Percentiles rank a stretch among this genome's conserved stretches.
These are phyloP conservation scores for Dusona sp. DNA, from an alignment of 2,888 invertebrate genomes.

Conservation along the genomic window DNA sequence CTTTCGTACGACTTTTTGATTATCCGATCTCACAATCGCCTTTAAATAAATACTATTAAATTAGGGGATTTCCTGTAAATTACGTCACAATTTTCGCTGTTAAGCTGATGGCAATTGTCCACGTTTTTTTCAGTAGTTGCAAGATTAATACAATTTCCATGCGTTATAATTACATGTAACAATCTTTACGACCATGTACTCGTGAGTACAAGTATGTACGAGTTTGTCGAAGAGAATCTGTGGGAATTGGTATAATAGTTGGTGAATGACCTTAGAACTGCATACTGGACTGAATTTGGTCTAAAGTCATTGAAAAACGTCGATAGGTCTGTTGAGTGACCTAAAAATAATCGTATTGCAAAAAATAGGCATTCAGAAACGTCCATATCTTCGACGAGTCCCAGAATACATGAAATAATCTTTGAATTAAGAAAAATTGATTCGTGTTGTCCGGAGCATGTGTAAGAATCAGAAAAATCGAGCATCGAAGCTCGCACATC, in stretches of 20 bases:
- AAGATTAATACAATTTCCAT: neutral
- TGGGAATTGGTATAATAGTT: no score
- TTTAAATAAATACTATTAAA: neutral
- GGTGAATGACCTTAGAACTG: neutral
- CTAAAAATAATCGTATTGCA: neutral
- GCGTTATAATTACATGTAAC: neutral
- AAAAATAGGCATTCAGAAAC: neutral
- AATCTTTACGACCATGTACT: no score
- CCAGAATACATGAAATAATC: neutral
- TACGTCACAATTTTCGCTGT: neutral
- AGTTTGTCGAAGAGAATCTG: no score
- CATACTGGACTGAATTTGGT: neutral
- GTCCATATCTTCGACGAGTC: neutral
- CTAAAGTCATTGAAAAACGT: neutral
- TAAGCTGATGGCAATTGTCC: neutral
- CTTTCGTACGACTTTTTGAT: neutral
- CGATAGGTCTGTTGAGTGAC: neutral
- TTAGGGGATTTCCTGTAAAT: neutral
- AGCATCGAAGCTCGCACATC: conserved; percentile 44
- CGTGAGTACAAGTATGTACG: no score
- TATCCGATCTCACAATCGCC: neutral
- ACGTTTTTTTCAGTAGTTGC: neutral
- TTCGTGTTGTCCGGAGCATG: neutral
- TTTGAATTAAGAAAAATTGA: neutral
- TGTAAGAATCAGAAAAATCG: conserved; percentile 22